Base-by-base conservation (phyloP, 1,140 invertebrate genomes). In the Papilio helenus region DNA sequence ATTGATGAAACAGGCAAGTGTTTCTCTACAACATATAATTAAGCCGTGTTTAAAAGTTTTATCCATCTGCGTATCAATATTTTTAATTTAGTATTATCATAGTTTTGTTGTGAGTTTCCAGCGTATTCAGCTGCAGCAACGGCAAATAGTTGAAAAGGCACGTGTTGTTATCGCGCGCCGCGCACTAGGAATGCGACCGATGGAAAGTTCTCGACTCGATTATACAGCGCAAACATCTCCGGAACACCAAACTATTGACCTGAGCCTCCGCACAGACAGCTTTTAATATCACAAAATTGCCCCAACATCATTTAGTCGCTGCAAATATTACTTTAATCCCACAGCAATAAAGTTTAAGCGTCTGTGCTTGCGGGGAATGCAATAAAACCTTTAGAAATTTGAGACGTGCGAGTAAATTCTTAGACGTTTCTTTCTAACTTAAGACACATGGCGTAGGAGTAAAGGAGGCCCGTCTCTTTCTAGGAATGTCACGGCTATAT, bases 271-370 rank as follows among this genome's bases (percentile, higher is more conserved):
- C 86, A 92, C 88, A 93, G 89, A 90, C 86, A 92, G 87, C 88
- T 87, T 94, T 93, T 93, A 92, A 93, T 93, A 92, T 91, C 89
- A 88, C 85, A 85, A 90, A 93, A 94, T 93, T 93, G 90, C 91
- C 89, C 88, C 90, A 86, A 90, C 91, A 93, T 92, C 91, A 93
- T 94, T 93, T 91, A 93, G 91, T 85, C 83, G 90, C 89, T 90
- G 92, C 92, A 93, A 94, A 93, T 94, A 93, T 93, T 92, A 94
- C 93, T 93, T 93, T 93, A 94, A 94, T 94, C 91, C 89, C 84
- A 91, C 83, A 90, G 92, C 90, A 91, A 93, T 94, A 94, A 94
- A 93, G 92, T 93, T 94, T 93, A 93, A 93, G 92, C 90, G 88
- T 90, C 92, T 91, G 90, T 91, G 92, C 92, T 93, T 93, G 90